Conservation (phyloP, 2,888 invertebrate species). For the Listrodromus nycthemerus region DNA sequence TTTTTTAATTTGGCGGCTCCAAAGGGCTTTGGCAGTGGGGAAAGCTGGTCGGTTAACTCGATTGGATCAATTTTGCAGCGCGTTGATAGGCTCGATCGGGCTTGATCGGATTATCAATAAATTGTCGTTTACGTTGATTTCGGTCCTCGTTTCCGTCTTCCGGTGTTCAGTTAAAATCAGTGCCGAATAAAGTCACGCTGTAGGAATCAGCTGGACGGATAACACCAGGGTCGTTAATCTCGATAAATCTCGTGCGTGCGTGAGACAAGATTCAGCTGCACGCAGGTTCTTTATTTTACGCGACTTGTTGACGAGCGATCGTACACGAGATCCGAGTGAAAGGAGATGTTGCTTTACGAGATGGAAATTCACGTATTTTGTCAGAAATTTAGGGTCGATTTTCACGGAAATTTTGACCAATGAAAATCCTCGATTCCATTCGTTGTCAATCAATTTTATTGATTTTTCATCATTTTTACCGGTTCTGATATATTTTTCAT, state of each 20-base stretch:
- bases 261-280: conserved; percentile 15
- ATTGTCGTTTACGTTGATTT: conserved; percentile 37
- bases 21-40: background rate
- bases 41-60: background rate
- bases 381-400: background rate
- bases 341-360: conserved; percentile 1
- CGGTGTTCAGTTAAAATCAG: conserved; percentile 45
- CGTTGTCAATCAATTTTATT: no score
- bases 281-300: conserved; percentile 2
- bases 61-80: conserved; percentile 37
- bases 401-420: background rate
- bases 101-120: conserved; percentile 50
- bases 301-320: conserved; percentile 1
- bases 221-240: conserved; percentile 57
- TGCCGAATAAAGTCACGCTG: conserved; percentile 26
- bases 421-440: background rate
- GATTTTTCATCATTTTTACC: no score
- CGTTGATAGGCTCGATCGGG: conserved; percentile 27
- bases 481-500: no score
- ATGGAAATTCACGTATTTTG: background rate
- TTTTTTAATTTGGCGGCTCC: background rate
- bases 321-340: conserved; percentile 6
- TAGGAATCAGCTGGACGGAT: conserved; percentile 38
- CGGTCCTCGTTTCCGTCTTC: conserved; percentile 12
- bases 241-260: conserved; percentile 33